Base-by-base conservation (phyloP, 1,140 invertebrate genomes). In the Globodera rostochiensis region DNA sequence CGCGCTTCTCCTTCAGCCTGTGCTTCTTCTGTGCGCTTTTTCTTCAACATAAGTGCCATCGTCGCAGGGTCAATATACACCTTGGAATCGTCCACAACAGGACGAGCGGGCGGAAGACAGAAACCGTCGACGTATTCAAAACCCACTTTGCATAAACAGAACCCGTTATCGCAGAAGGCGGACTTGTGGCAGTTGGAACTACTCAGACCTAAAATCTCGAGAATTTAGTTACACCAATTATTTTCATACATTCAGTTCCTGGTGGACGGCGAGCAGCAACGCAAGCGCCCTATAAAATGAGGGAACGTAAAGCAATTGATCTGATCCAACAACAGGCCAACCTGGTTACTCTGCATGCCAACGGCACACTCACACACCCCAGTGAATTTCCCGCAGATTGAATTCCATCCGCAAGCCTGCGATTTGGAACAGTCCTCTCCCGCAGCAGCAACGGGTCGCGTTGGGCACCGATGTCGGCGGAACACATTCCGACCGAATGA, bases 131-230 rank as follows among this genome's bases (percentile, higher is more conserved):
- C 66, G 7, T 82, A 83, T 6, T 75, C 75, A 79, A 82, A 88
- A 1, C 82, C 83, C 0, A 82, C 70, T 71, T 87, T 85, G 80
- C 87, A 88, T 19, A 88, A 15, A 80, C 87, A 88, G 76, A 83
- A 90, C 11, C 87, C 87, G 71, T 88, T 90, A 73, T 88, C 87
- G 77, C 87, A 88, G 75, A 86, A 88, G 36, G 76, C 80, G 46
- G 66, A 86, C 57, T 85, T 87, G 57, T 89, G 86, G 73, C 87
- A 88, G 50, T 88, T 84, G 25, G 83, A 73, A 36, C 79, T 80
- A 25, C 77, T 78, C n/a, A 78, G 46, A n/a, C 77, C 77, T 78
- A 53, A 49, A 60, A 69, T 36, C 64, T 25, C 3, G 15, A 25
- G 73, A 70, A 57, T 21, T 71, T 45, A n/a, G 73, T 70, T 21